Conservation (phyloP, 2,113 vertebrate genomes). For the Cyprinodon tularosa region DNA sequence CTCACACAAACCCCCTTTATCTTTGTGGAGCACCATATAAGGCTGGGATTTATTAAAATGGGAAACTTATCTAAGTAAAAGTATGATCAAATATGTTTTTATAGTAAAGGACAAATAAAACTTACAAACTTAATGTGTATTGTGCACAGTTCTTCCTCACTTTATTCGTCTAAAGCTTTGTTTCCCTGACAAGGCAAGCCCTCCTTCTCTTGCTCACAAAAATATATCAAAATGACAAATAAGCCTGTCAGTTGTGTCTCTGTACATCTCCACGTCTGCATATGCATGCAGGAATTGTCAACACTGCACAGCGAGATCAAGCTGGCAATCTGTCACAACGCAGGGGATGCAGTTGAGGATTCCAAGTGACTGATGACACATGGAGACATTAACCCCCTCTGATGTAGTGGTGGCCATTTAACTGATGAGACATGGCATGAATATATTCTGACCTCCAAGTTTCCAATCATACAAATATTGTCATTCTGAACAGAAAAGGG, state of each 20-base stretch:
- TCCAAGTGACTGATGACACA: constrained; percentile 64
- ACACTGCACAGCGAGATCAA: constrained; percentile 61
- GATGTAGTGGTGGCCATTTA: constrained; percentile 22
- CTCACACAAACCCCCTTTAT: constrained; percentile 43
- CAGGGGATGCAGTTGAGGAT: constrained; percentile 46
- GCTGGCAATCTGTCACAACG: constrained; percentile 63
- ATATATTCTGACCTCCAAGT: background rate
- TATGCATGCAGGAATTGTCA: constrained; percentile 71
- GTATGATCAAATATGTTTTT: background rate
- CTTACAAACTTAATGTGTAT: constrained; percentile 34
- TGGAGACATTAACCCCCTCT: constrained; percentile 43
- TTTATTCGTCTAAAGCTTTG: constrained; percentile 32
- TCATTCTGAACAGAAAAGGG: background rate
- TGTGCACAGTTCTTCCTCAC: background rate
- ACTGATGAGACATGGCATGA: background rate
- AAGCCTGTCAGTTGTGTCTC: constrained; percentile 49
- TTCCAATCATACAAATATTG: background rate
- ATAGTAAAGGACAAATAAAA: constrained; percentile 46
- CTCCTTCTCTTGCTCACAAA: constrained; percentile 37
- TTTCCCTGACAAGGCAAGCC: constrained; percentile 45
- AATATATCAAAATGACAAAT: constrained; percentile 57
- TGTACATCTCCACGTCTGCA: constrained; percentile 52
- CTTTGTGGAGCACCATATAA: constrained; percentile 20
- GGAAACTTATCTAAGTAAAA: background rate
- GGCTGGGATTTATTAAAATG: constrained; percentile 30